These are phyloP conservation scores for Diadromus collaris DNA, from an alignment of 2,888 invertebrate species.

Conservation along the genomic window DNA sequence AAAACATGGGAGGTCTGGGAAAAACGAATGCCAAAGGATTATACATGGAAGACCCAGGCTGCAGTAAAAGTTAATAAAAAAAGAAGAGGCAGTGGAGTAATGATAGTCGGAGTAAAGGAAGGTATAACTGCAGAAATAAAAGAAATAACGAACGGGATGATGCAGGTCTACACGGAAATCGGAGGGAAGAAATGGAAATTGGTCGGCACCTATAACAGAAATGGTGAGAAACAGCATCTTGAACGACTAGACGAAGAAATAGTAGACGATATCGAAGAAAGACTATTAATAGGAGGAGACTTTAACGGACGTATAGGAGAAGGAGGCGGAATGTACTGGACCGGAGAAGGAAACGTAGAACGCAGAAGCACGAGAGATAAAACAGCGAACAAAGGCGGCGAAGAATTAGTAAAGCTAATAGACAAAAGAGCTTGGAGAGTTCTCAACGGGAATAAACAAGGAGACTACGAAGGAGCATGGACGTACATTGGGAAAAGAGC, in stretches of 20 bases:
- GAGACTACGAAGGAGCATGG: slow-evolving; percentile 21
- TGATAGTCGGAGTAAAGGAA: not conserved
- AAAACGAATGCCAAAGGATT: not conserved
- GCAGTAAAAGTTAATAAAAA: not conserved
- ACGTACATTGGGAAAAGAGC: slow-evolving; percentile 9
- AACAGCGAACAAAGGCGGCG: not conserved
- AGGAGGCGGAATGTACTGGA: not conserved
- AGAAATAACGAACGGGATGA: not conserved
- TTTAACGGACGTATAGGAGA: not conserved
- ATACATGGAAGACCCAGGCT: not conserved
- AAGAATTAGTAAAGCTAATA: not conserved
- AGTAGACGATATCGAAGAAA: not conserved
- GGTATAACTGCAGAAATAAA: not conserved
- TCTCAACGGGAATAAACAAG: slow-evolving; percentile 14
- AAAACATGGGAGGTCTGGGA: not conserved
- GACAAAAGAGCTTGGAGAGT: slow-evolving; percentile 28
- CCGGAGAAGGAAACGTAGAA: not conserved
- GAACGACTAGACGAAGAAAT: not conserved
- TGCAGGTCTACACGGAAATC: not conserved
- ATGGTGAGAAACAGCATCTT: not conserved
- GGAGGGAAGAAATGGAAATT: slow-evolving; percentile 24
- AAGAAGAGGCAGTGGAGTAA: slow-evolving; percentile 1
- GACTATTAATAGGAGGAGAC: not conserved
- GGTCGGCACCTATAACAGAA: not conserved
- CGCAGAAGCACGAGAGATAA: not conserved